Evolutionary conservation across 1,140 invertebrate species (phyloP).

Genomic region (Camponotus pennsylvanicus): DNA sequence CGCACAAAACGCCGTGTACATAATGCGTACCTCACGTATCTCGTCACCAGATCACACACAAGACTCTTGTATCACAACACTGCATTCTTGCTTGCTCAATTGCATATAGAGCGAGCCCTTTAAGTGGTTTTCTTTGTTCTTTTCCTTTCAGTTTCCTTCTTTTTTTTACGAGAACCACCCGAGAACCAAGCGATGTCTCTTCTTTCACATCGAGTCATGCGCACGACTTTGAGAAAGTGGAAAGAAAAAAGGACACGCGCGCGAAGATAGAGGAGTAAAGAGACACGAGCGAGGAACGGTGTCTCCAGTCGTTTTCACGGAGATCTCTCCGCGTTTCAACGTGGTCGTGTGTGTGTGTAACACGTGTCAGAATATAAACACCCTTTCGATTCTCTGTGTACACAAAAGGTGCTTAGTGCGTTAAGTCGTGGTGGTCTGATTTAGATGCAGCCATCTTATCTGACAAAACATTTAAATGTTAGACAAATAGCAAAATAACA

Average conservation of each 20-base stretch:
- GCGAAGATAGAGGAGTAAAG: conserved; percentile 55
- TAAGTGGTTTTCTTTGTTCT: conserved; percentile 40
- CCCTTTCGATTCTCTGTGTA: conserved; percentile 65
- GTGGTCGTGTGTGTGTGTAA: conserved; percentile 32
- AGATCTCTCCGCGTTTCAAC: conserved; percentile 66
- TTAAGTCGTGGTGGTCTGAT: conserved; percentile 74
- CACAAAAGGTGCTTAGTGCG: conserved; percentile 68
- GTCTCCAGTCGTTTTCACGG: conserved; percentile 57
- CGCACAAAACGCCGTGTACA: conserved; percentile 23
- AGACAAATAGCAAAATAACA: conserved; percentile 65
- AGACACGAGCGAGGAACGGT: conserved; percentile 59
- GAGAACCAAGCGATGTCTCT: conserved; percentile 39
- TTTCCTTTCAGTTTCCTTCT: conserved; percentile 25
- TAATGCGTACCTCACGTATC: conserved; percentile 19
- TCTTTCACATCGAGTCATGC: conserved; percentile 62
- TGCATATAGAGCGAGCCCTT: neutral
- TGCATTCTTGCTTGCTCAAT: conserved; percentile 13
- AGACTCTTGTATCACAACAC: conserved; percentile 35
- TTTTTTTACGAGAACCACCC: conserved; percentile 9
- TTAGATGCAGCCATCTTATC: conserved; percentile 79
- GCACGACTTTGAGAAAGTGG: conserved; percentile 59
- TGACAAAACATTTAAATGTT: conserved; percentile 79
- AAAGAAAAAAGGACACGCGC: conserved; percentile 57
- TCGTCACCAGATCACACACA: conserved; percentile 59
- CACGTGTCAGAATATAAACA: conserved; percentile 68